Base-by-base conservation (phyloP, 2,113 vertebrate genomes). In the Ochotona curzoniae region DNA sequence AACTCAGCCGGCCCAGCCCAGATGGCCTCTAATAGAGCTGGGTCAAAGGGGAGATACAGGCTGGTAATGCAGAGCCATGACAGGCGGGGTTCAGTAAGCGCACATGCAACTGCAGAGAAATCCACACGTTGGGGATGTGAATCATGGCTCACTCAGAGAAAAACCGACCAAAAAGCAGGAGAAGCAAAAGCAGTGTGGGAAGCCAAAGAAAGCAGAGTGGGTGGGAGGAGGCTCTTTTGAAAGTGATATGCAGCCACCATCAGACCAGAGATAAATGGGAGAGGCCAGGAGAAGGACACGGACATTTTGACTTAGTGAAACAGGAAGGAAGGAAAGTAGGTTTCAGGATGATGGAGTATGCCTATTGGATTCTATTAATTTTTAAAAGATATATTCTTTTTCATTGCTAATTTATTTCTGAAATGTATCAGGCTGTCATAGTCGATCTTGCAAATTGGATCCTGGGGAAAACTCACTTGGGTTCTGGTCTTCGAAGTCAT, bases 221-320 rank as follows among this genome's bases (percentile, higher is more conserved):
- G 57, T 5, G 23, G 25, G 25, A 32, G 4, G 23, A 57, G 12
- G 61, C 25, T 23, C 70, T 35, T 63, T 23, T 18, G 61, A 67
- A 44, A 81, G 38, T 12, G 12, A 35, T 4, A 13, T 7, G 13
- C 11, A 5, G 17, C 70, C 38, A 25, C 23, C 51, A n/a, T 63
- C 67, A 28, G 28, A 70, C 32, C n/a, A 67, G 93, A 83, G 89
- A 75, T 60, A 94, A 80, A 87, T 80, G 87, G 64, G 87, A 90
- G 44, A 73, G 6, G 69, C 64, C 28, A 18, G 82, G 64, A 35
- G 35, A 5, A 26, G 13, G 63, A 49, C 1, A 21, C 71, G 38
- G 44, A 63, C 60, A 64, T 64, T 76, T 57, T 25, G 61, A 51
- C 51, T 70, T 79, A 67, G 86, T 66, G 64, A n/a, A 38, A 38